Evolutionary conservation across 2,888 invertebrate genomes (phyloP).

Genomic region (Ectemnius continuus): DNA sequence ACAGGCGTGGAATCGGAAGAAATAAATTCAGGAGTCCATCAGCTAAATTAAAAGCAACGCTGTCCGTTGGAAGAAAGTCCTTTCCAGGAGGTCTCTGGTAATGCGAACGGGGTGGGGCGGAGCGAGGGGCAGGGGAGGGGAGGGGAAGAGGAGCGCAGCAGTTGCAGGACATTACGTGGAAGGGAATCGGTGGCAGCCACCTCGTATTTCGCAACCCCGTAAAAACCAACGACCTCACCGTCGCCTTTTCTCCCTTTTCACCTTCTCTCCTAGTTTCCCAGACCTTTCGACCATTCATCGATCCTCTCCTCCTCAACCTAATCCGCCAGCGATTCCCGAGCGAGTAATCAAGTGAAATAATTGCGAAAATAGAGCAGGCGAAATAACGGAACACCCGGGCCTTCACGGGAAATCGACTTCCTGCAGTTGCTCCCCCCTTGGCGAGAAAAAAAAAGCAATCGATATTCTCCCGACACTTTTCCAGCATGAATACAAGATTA

Average conservation of each 20-base stretch:
- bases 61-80: neutral
- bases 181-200: constrained; percentile 27
- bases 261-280: neutral
- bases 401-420: too few species aligned
- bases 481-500: too few species aligned
- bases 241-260: neutral
- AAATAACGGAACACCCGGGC: too few species aligned
- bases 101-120: neutral
- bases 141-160: too few species aligned
- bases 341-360: too few species aligned
- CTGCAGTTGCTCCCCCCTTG: too few species aligned
- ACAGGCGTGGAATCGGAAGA: neutral
- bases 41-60: constrained; percentile 28
- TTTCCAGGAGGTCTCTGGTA: neutral
- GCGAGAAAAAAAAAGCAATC: too few species aligned
- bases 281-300: constrained; percentile 9
- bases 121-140: too few species aligned
- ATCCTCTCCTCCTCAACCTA: neutral
- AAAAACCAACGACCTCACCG: constrained; percentile 30
- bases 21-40: constrained; percentile 26
- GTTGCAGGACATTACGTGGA: constrained; percentile 11
- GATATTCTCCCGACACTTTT: too few species aligned
- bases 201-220: constrained; percentile 24
- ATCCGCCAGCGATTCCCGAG: neutral
- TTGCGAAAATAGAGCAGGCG: too few species aligned